Percentiles rank a stretch among this genome's conserved stretches.
Evolutionary conservation across 2,113 vertebrate genomes (phyloP).

Genomic region (Hippoglossus stenolepis): DNA sequence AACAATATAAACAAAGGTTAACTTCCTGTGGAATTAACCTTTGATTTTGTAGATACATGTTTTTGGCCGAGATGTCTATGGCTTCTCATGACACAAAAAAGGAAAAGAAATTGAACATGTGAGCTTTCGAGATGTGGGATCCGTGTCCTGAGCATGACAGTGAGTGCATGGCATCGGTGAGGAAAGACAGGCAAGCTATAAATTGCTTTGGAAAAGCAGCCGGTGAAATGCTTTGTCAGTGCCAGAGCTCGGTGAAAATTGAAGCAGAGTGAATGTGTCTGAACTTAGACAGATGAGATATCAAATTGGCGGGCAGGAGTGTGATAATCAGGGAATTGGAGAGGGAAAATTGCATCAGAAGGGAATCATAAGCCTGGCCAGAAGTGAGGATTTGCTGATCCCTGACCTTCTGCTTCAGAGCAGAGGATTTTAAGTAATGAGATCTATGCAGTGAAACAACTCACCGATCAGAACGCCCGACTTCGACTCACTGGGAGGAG

Average conservation of each 20-base stretch:
- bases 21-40: no score
- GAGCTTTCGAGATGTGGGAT: constrained; percentile 14
- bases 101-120: not conserved
- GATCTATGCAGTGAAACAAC: constrained; percentile 74
- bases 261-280: constrained; percentile 62
- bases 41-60: no score
- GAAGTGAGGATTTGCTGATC: constrained; percentile 78
- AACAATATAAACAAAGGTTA: no score
- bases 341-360: constrained; percentile 80
- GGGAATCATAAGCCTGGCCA: constrained; percentile 77
- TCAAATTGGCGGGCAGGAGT: constrained; percentile 63
- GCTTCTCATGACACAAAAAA: not conserved
- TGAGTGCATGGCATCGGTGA: not conserved
- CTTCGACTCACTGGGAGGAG: constrained; percentile 12
- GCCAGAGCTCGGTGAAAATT: constrained; percentile 43
- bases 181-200: constrained; percentile 13
- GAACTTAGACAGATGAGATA: constrained; percentile 69
- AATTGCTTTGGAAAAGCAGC: constrained; percentile 48
- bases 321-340: constrained; percentile 77
- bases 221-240: constrained; percentile 21
- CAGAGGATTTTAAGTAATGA: constrained; percentile 81
- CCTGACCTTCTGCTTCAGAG: constrained; percentile 83
- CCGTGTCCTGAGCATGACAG: constrained; percentile 5
- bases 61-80: not conserved
- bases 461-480: constrained; percentile 40